These are phyloP conservation scores for Phoxinus dragarum DNA, from an alignment of 2,797 vertebrate species.

Conservation along the genomic window DNA sequence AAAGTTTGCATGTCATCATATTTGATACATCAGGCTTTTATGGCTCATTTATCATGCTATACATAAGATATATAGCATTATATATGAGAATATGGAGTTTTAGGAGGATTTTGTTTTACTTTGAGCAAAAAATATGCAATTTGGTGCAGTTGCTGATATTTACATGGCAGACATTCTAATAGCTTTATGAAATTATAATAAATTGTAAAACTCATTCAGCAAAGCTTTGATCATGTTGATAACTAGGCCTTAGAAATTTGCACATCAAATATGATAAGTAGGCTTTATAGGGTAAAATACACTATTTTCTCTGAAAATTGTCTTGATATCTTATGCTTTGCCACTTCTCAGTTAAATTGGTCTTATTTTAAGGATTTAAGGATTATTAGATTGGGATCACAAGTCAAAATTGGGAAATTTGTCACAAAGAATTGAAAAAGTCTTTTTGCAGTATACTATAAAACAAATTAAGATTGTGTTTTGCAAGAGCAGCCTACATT, in stretches of 20 bases:
- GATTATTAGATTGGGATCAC: background rate
- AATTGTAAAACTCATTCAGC: background rate
- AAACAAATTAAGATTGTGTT: constrained; percentile 1
- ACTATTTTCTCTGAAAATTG: background rate
- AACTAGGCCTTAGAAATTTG: background rate
- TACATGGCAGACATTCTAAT: background rate
- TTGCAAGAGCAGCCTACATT: constrained; percentile 1
- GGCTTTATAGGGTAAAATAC: background rate
- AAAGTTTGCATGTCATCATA: background rate
- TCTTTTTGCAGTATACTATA: background rate
- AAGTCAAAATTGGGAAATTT: background rate
- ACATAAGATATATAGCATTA: background rate
- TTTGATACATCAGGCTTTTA: background rate
- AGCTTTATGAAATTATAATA: background rate
- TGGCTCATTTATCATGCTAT: background rate
- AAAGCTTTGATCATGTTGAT: constrained; percentile 1
- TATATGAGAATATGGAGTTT: background rate
- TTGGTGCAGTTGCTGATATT: background rate
- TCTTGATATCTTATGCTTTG: background rate
- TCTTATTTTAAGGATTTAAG: background rate
- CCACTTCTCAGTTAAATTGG: background rate
- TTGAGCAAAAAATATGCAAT: background rate
- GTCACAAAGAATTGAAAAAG: background rate
- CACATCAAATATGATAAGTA: background rate
- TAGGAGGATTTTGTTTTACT: background rate